phyloP scores from a whole-genome alignment of 2,797 vertebrate species.

The Catamblyrhynchus diadema region DNA sequence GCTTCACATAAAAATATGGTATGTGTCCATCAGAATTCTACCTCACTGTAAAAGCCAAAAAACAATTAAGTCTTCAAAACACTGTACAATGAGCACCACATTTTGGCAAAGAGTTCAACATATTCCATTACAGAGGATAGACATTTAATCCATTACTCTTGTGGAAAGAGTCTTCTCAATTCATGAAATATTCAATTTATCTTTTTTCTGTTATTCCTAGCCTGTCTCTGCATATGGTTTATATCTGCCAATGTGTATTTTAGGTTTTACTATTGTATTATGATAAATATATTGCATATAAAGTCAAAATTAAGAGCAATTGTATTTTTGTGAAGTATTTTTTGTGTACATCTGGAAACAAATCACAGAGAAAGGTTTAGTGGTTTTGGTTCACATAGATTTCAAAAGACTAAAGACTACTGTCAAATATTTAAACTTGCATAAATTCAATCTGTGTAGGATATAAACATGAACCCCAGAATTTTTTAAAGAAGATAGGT shows the following conservation, averaged over 20 bases:
- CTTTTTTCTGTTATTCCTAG: slow-evolving; percentile 36
- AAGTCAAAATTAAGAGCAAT: slow-evolving; percentile 55
- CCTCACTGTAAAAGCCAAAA: slow-evolving; percentile 46
- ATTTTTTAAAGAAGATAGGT: background rate
- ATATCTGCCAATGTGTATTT: slow-evolving; percentile 43
- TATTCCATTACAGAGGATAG: slow-evolving; percentile 21
- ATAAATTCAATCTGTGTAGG: background rate
- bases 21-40: slow-evolving; percentile 45
- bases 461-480: no score
- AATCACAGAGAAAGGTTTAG: slow-evolving; percentile 31
- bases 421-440: slow-evolving; percentile 13
- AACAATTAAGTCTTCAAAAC: slow-evolving; percentile 50
- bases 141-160: slow-evolving; percentile 54
- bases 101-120: slow-evolving; percentile 59
- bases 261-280: slow-evolving; percentile 46
- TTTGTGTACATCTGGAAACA: slow-evolving; percentile 38
- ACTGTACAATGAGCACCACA: slow-evolving; percentile 50
- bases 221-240: slow-evolving; percentile 47
- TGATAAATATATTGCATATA: slow-evolving; percentile 41
- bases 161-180: slow-evolving; percentile 35
- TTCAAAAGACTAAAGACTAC: slow-evolving; percentile 5
- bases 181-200: slow-evolving; percentile 56
- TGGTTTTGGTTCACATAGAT: background rate
- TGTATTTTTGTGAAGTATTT: slow-evolving; percentile 27
- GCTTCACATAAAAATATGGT: slow-evolving; percentile 46